Percentiles rank a stretch among this genome's conserved stretches.
phyloP scores from a whole-genome alignment of 2,113 vertebrate species.

The Mesocricetus auratus region DNA sequence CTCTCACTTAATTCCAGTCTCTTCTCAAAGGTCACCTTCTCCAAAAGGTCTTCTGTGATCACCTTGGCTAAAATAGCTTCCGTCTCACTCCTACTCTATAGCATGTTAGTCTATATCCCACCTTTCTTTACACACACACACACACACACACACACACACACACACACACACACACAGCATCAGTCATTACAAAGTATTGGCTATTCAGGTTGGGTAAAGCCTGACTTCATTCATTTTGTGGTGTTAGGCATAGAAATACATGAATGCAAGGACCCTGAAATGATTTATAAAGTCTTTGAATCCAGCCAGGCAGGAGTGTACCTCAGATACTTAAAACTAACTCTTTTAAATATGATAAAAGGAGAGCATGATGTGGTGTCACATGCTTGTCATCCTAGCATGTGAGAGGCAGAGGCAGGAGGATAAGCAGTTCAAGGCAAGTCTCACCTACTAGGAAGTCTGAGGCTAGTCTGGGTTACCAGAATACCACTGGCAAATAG shows the following conservation, averaged over 20 bases:
- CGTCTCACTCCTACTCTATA: background rate
- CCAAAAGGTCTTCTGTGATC: background rate
- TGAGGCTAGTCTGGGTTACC: background rate
- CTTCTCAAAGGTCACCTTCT: background rate
- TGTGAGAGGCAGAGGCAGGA: background rate
- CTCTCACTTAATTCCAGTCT: background rate
- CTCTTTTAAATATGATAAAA: conserved; percentile 44
- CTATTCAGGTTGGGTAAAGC: conserved; percentile 31
- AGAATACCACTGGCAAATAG: conserved; percentile 14
- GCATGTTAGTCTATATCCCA: background rate
- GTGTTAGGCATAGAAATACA: background rate
- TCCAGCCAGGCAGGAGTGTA: background rate
- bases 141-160: too few relatives aligned
- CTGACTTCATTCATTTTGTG: background rate
- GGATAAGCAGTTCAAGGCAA: background rate
- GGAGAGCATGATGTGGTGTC: background rate
- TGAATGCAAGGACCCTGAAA: background rate
- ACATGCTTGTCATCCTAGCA: background rate
- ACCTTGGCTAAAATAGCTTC: background rate
- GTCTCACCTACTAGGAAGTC: background rate
- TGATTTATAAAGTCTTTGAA: conserved; percentile 27
- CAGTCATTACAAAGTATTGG: conserved; percentile 38
- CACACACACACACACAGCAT: background rate
- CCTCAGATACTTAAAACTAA: conserved; percentile 43
- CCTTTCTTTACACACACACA: background rate